Conservation (phyloP, 2,113 vertebrate species). For the Myotis lucifugus region DNA sequence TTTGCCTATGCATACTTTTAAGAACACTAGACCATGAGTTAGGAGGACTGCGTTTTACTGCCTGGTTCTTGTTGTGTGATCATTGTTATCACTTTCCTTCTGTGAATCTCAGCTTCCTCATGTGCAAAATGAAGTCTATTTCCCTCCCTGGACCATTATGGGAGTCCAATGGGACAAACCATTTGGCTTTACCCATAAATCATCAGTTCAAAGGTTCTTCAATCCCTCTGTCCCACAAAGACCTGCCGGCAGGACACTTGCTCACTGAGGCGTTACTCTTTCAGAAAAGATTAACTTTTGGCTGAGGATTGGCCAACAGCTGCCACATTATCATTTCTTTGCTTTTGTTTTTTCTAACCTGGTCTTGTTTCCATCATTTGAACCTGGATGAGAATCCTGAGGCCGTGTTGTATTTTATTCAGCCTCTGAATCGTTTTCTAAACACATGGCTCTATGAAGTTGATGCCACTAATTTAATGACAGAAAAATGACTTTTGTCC, state of each 20-base stretch:
- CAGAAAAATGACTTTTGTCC: not conserved
- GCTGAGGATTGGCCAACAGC: not conserved
- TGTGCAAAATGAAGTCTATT: not conserved
- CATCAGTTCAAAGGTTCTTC: slow-evolving; percentile 13
- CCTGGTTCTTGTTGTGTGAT: not conserved
- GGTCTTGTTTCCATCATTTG: not conserved
- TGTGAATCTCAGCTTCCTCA: not conserved
- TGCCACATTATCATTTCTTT: not conserved
- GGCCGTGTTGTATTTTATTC: not conserved
- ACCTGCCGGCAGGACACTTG: not conserved
- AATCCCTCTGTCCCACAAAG: not conserved
- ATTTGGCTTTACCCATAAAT: not conserved
- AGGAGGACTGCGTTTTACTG: not conserved
- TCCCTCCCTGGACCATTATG: not conserved
- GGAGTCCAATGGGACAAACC: not conserved
- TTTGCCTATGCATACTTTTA: not conserved
- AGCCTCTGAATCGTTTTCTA: not conserved
- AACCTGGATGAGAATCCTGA: not conserved
- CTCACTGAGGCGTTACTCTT: not conserved
- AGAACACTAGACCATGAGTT: not conserved
- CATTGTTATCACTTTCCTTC: not conserved
- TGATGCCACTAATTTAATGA: not conserved
- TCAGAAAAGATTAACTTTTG: not conserved
- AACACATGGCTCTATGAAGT: not conserved
- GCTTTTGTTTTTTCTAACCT: not conserved